Percentiles rank a stretch among this genome's conserved stretches.
phyloP scores from a whole-genome alignment of 2,888 invertebrate species.

The Biston stratarius region DNA sequence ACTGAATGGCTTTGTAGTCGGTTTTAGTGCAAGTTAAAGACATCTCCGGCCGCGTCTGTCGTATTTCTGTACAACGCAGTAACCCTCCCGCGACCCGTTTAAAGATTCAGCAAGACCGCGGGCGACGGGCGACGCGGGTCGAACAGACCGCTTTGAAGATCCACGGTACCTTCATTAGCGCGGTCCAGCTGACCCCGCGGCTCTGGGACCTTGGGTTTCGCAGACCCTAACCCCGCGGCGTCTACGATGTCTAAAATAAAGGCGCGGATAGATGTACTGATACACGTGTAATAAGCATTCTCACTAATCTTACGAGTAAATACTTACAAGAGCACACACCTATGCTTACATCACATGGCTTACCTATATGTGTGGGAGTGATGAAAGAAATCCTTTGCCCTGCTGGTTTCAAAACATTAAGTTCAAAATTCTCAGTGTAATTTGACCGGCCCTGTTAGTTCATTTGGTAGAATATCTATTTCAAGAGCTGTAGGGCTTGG shows the following conservation, averaged over 20 bases:
- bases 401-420: too few relatives aligned
- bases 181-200: constrained; percentile 72
- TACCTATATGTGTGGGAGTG: too few relatives aligned
- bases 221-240: constrained; percentile 30
- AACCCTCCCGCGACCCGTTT: constrained; percentile 70
- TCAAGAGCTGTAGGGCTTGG: too few relatives aligned
- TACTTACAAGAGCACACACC: not conserved
- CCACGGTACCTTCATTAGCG: constrained; percentile 78
- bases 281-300: constrained; percentile 1
- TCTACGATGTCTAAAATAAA: constrained; percentile 1
- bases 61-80: constrained; percentile 28
- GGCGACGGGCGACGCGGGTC: constrained; percentile 66
- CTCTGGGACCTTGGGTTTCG: constrained; percentile 34
- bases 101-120: constrained; percentile 81
- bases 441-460: too few relatives aligned
- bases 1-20: not conserved
- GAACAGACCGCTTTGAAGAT: constrained; percentile 79
- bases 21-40: not conserved
- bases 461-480: too few relatives aligned
- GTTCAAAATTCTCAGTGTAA: too few relatives aligned
- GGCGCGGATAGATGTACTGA: not conserved
- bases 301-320: not conserved
- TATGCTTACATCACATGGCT: too few relatives aligned
- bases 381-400: too few relatives aligned
- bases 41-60: constrained; percentile 15